Evolutionary conservation across 2,888 invertebrate species (phyloP), one percentile per base, ranked within the genome.

Genomic region (Rhodophaea formosa): DNA sequence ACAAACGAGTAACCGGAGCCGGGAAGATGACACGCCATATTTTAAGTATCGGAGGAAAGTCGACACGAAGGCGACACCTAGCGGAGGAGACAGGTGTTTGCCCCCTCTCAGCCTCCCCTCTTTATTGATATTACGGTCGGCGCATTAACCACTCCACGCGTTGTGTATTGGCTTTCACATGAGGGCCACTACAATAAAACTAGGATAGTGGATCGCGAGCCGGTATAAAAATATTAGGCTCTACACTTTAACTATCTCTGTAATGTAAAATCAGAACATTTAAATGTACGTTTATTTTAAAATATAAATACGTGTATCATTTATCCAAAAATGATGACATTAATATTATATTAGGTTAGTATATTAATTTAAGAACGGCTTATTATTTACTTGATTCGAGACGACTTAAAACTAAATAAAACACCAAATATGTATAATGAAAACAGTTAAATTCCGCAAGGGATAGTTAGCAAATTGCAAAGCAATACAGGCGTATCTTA

Each of bases 121-220:
- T 86, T 84, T 88, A 86, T 83, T 86, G 85, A 85, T 84, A 86
- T 85, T 82, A 82, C 80, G 77, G 81, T 76, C 75, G 81, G 76
- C 76, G 79, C 83, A 84, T 84, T 86, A 86, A 84, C 77, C 81
- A 84, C 83, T 86, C 78, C 74, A 76, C 74, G 75, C 77, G 74
- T 74, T 79, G 73, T 79, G 80, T 84, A 82, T 85, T 80, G 80
- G 79, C 80, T 82, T 80, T 75, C 80, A 77, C 69, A 70, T 72
- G 72, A 77, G 71, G 65, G 66, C 71, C 68, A 67, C 75, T 72
- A 79, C 76, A 79, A 83, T 84, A 85, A 83, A 84, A 83, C 75
- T 78, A 70, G 66, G 68, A 70, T 74, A 71, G 69, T 63, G 66
- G 69, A 73, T 72, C 69, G 68, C 70, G 72, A 62, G 63, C 68